These are phyloP conservation scores for Dipus sagitta DNA, from an alignment of 2,797 vertebrate genomes.

Conservation along the genomic window DNA sequence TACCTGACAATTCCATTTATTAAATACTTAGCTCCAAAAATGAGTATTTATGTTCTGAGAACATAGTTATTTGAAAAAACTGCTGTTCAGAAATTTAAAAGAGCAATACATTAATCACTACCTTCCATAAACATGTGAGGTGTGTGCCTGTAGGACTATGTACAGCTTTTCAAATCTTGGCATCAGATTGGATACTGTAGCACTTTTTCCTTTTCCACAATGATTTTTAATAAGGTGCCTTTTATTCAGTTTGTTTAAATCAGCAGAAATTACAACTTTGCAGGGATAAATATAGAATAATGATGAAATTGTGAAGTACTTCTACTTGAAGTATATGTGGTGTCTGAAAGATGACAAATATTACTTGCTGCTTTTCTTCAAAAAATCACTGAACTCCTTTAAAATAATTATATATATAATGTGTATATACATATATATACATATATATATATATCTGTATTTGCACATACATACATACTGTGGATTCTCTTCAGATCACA, in stretches of 20 bases:
- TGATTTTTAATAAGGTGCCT: slow-evolving; percentile 38
- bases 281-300: background rate
- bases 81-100: slow-evolving; percentile 19
- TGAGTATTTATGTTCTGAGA: slow-evolving; percentile 16
- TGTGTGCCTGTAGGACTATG: background rate
- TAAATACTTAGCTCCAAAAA: slow-evolving; percentile 45
- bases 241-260: background rate
- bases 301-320: background rate
- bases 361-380: background rate
- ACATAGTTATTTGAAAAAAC: background rate
- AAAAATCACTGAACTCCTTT: slow-evolving; percentile 37
- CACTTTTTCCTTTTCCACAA: background rate
- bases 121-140: background rate
- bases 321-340: slow-evolving; percentile 13
- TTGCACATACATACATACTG: no score
- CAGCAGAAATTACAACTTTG: background rate
- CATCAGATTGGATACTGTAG: slow-evolving; percentile 1
- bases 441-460: no score
- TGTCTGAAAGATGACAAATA: background rate
- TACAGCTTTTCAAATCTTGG: background rate
- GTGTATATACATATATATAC: no score
- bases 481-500: no score
- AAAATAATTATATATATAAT: no score
- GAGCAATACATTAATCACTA: slow-evolving; percentile 26
- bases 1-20: slow-evolving; percentile 33